A percentile compares a stretch with the other conserved stretches of the same genome.
These are phyloP conservation scores for Echiichthys vipera DNA, from an alignment of 2,797 vertebrate genomes.

Conservation along the genomic window DNA sequence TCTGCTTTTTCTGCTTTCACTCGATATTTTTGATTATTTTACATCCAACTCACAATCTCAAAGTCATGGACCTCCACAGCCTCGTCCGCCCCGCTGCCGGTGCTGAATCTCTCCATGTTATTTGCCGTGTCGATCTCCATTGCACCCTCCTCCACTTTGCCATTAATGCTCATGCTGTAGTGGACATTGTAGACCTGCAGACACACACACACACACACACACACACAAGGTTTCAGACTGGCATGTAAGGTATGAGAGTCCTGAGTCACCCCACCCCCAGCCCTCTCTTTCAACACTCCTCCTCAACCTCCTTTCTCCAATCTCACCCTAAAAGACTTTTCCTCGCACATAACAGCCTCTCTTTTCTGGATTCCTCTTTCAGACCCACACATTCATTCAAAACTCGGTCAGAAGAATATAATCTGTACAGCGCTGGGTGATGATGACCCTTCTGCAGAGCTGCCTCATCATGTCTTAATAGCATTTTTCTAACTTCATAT, in stretches of 20 bases:
- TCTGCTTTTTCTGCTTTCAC: neutral
- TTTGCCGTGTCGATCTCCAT: constrained; percentile 94
- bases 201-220: constrained; percentile 47
- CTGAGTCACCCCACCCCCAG: constrained; percentile 33
- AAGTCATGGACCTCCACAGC: constrained; percentile 95
- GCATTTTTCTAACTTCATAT: constrained; percentile 54
- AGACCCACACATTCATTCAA: constrained; percentile 34
- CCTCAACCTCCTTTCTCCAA: constrained; percentile 26
- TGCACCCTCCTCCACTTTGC: constrained; percentile 93
- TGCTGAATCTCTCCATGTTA: constrained; percentile 94
- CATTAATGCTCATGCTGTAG: constrained; percentile 97
- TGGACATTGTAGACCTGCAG: constrained; percentile 94
- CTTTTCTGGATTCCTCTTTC: constrained; percentile 39
- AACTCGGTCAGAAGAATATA: constrained; percentile 27
- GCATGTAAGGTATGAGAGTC: constrained; percentile 69
- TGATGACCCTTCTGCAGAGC: constrained; percentile 41
- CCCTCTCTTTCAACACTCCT: constrained; percentile 26
- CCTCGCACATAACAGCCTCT: constrained; percentile 32
- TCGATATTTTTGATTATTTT: neutral
- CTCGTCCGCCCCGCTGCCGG: constrained; percentile 90
- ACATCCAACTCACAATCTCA: constrained; percentile 88
- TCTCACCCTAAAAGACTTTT: constrained; percentile 36
- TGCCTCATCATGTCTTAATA: constrained; percentile 39
- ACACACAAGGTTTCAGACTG: constrained; percentile 55
- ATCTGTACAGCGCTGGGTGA: constrained; percentile 30